Conservation (phyloP, 2,888 invertebrate genomes). For the Drosophila quinaria region DNA sequence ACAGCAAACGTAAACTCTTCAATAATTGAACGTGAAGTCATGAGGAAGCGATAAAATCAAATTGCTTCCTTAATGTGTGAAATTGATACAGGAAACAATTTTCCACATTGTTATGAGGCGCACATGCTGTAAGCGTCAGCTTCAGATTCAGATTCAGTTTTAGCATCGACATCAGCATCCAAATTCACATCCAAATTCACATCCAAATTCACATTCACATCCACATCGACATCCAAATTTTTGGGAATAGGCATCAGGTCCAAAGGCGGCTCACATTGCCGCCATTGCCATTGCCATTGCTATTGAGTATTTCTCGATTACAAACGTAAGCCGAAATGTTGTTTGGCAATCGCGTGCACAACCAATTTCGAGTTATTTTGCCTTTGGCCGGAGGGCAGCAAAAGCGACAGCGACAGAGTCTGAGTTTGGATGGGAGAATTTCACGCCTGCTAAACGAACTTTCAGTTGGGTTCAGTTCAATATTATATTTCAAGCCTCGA, state of each 20-base stretch:
- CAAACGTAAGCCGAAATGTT: constrained; percentile 61
- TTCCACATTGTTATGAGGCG: constrained; percentile 84
- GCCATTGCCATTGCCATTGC: constrained; percentile 34
- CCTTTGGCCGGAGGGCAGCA: constrained; percentile 42
- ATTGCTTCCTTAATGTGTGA: constrained; percentile 85
- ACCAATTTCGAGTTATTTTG: constrained; percentile 63
- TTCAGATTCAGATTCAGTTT: constrained; percentile 6
- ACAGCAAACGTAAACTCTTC: constrained; percentile 82
- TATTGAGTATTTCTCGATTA: constrained; percentile 66
- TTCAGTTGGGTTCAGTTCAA: constrained; percentile 51
- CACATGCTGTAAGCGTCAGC: constrained; percentile 64
- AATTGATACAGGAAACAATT: constrained; percentile 85
- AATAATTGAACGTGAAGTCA: constrained; percentile 83
- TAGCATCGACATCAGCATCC: constrained; percentile 24
- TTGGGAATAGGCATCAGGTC: constrained; percentile 42
- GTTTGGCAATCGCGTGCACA: constrained; percentile 48
- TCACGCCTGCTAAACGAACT: constrained; percentile 65
- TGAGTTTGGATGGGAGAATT: constrained; percentile 12
- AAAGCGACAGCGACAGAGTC: constrained; percentile 17
- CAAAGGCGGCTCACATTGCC: constrained; percentile 37
- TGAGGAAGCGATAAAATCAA: constrained; percentile 85
- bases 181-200: constrained; percentile 13
- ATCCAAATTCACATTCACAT: constrained; percentile 19
- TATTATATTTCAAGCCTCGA: constrained; percentile 71
- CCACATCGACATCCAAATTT: constrained; percentile 36